Evolutionary conservation across 2,888 invertebrate species (phyloP).

Genomic region (Aquatica leii): DNA sequence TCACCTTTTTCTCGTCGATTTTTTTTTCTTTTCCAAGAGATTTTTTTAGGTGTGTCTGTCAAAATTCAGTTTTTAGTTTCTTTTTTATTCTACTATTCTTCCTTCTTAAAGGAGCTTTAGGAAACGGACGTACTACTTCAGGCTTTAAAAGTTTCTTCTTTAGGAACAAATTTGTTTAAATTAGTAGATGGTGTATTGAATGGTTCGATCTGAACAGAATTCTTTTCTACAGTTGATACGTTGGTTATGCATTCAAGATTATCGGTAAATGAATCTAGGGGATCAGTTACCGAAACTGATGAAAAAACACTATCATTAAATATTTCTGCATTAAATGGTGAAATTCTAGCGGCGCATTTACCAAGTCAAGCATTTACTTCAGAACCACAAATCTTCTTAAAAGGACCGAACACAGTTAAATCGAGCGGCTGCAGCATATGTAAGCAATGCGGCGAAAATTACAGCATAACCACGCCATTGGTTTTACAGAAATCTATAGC

Average conservation of each 20-base stretch:
- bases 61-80: slow-evolving; percentile 45
- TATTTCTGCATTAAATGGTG: slow-evolving; percentile 48
- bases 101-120: slow-evolving; percentile 43
- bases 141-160: neutral
- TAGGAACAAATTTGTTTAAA: no score
- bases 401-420: slow-evolving; percentile 3
- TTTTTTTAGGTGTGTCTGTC: slow-evolving; percentile 49
- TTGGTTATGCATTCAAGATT: neutral
- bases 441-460: neutral
- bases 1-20: neutral
- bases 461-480: no score
- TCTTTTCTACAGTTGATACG: neutral
- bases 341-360: slow-evolving; percentile 53
- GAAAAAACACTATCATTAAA: slow-evolving; percentile 50
- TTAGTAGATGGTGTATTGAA: slow-evolving; percentile 2
- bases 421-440: neutral
- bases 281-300: slow-evolving; percentile 45
- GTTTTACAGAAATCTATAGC: slow-evolving; percentile 1
- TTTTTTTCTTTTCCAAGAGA: slow-evolving; percentile 5
- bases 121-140: slow-evolving; percentile 15
- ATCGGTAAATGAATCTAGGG: slow-evolving; percentile 13
- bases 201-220: no score
- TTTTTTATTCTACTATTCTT: slow-evolving; percentile 38
- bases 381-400: neutral
- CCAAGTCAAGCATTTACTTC: slow-evolving; percentile 51